These are phyloP conservation scores for Lycocerus yunnanus DNA, from an alignment of 2,888 invertebrate species.

Conservation along the genomic window DNA sequence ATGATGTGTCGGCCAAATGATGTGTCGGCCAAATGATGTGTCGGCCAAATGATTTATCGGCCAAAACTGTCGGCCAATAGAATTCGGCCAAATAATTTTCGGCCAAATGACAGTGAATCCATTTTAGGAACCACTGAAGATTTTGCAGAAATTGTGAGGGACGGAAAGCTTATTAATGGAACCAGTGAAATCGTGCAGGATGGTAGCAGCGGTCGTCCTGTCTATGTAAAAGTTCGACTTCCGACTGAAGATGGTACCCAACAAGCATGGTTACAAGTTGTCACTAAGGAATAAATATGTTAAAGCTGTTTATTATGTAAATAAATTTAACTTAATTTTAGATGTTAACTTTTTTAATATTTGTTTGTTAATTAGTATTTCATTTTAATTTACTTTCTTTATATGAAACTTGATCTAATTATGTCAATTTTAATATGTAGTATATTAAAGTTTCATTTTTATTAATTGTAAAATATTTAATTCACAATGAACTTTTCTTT, in stretches of 20 bases:
- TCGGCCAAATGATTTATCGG: too few relatives aligned
- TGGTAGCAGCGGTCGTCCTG: slow-evolving; percentile 53
- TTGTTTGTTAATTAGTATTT: background rate
- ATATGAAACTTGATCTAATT: background rate
- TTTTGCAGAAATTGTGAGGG: slow-evolving; percentile 45
- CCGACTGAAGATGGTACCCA: slow-evolving; percentile 53
- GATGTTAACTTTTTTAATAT: background rate
- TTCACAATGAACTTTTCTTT: background rate
- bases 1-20: too few relatives aligned
- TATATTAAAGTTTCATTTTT: background rate
- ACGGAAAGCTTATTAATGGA: slow-evolving; percentile 31
- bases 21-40: too few relatives aligned
- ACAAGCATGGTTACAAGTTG: slow-evolving; percentile 56
- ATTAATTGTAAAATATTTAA: background rate
- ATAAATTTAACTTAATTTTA: background rate
- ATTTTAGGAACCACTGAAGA: slow-evolving; percentile 39
- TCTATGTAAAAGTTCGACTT: slow-evolving; percentile 53
- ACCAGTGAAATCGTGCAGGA: slow-evolving; percentile 52
- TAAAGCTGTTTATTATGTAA: background rate
- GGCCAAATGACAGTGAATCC: too few relatives aligned
- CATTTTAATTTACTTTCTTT: background rate
- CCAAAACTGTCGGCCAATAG: too few relatives aligned
- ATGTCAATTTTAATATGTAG: background rate
- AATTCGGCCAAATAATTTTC: too few relatives aligned
- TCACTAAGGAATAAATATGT: slow-evolving; percentile 44